Percentiles rank a stretch among this genome's conserved stretches.
Evolutionary conservation across 2,113 vertebrate genomes (phyloP).

Genomic region (Spermophilus dauricus): DNA sequence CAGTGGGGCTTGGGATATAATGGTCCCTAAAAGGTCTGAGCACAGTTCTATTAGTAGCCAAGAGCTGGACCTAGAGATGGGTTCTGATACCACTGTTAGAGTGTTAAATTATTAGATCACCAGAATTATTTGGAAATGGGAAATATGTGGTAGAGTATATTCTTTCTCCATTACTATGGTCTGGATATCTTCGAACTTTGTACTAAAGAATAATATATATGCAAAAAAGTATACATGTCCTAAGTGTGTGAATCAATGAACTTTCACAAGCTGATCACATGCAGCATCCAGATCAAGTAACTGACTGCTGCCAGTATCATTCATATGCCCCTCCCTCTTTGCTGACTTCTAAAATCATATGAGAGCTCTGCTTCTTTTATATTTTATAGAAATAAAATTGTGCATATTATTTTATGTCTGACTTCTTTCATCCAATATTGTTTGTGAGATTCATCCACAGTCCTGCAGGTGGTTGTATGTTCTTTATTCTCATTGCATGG

Average conservation of each 20-base stretch:
- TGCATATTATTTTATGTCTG: neutral
- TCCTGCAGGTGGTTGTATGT: neutral
- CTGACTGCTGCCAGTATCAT: neutral
- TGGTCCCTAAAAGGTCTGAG: neutral
- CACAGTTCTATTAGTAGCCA: neutral
- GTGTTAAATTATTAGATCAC: neutral
- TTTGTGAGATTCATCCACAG: neutral
- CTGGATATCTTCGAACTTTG: conserved; percentile 8
- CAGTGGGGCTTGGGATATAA: neutral
- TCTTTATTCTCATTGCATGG: conserved; percentile 1
- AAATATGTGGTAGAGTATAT: neutral
- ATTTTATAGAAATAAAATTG: neutral
- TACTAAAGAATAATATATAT: neutral
- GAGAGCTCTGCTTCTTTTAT: neutral
- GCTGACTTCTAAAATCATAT: conserved; percentile 6
- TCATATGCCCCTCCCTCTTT: neutral
- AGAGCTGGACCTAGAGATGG: conserved; percentile 31
- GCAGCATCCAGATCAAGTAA: neutral
- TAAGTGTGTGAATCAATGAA: neutral
- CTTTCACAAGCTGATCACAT: neutral
- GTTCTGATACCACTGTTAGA: neutral
- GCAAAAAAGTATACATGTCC: neutral
- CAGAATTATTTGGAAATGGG: conserved; percentile 13
- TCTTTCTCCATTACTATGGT: conserved; percentile 4
- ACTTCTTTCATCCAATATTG: conserved; percentile 7